Conservation (phyloP, 2,888 invertebrate genomes). For the Frankliniella fusca region DNA sequence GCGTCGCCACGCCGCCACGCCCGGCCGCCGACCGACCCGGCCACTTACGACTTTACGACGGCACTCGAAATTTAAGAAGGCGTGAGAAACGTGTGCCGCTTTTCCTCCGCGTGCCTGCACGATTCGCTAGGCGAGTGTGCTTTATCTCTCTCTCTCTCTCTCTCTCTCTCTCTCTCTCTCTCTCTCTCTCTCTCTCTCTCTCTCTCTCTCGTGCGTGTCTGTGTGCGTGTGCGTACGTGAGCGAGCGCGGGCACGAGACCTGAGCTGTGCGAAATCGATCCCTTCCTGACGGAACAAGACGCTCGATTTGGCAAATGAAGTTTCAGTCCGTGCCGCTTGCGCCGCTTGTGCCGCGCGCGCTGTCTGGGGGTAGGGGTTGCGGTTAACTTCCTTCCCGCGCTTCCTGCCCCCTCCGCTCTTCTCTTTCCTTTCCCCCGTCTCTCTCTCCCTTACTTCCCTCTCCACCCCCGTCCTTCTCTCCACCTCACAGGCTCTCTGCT, state of each 20-base stretch:
- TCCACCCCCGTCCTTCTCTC: background rate
- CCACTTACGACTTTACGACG: slow-evolving; percentile 12
- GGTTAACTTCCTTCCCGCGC: no score
- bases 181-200: no score
- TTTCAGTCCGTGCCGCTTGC: background rate
- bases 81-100: slow-evolving; percentile 9
- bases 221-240: background rate
- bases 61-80: slow-evolving; percentile 22
- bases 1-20: no score
- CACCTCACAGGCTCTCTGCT: background rate
- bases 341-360: background rate
- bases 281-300: background rate
- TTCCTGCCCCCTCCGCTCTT: background rate
- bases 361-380: background rate
- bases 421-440: background rate
- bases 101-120: background rate
- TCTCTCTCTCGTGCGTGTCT: no score
- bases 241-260: background rate
- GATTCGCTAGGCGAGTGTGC: no score
- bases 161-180: no score
- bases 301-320: slow-evolving; percentile 5
- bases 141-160: no score
- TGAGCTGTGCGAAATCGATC: background rate
- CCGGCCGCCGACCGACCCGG: background rate
- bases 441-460: background rate